Percentiles rank a stretch among this genome's conserved stretches.
Conservation (phyloP, 2,797 vertebrate species). For the Gambelia wislizenii region DNA sequence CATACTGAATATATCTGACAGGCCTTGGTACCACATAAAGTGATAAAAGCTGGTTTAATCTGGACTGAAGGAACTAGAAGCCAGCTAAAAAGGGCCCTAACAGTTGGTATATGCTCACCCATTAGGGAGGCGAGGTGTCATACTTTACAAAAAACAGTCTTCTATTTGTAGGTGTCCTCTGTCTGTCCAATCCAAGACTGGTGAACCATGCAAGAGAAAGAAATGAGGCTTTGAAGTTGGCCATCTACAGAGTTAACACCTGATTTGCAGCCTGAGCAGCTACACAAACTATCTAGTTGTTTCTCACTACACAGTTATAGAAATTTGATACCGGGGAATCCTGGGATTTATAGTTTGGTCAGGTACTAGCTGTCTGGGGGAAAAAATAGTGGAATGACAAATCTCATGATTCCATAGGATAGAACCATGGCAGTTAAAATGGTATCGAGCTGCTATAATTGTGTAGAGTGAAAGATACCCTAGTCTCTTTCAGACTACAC, state of each 20-base stretch:
- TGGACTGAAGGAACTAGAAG: not conserved
- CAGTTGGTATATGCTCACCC: not conserved
- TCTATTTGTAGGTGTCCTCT: not conserved
- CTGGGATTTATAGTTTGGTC: too few species aligned
- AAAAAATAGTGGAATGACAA: too few species aligned
- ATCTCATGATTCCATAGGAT: too few species aligned
- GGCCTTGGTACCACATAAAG: not conserved
- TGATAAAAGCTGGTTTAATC: not conserved
- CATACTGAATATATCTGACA: not conserved
- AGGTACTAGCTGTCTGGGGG: too few species aligned
- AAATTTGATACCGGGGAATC: too few species aligned
- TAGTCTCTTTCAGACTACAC: too few species aligned
- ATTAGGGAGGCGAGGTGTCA: not conserved
- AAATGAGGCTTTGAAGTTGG: not conserved
- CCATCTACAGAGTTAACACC: not conserved
- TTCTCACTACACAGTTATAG: not conserved
- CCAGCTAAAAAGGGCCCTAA: not conserved
- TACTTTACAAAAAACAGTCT: not conserved
- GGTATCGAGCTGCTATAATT: too few species aligned
- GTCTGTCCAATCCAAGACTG: not conserved
- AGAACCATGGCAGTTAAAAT: too few species aligned
- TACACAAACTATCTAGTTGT: not conserved
- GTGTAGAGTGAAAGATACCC: too few species aligned
- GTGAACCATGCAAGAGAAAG: not conserved
- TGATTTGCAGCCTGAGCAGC: not conserved